phyloP scores from a whole-genome alignment of 2,113 vertebrate species.

The Pelodiscus sinensis region DNA sequence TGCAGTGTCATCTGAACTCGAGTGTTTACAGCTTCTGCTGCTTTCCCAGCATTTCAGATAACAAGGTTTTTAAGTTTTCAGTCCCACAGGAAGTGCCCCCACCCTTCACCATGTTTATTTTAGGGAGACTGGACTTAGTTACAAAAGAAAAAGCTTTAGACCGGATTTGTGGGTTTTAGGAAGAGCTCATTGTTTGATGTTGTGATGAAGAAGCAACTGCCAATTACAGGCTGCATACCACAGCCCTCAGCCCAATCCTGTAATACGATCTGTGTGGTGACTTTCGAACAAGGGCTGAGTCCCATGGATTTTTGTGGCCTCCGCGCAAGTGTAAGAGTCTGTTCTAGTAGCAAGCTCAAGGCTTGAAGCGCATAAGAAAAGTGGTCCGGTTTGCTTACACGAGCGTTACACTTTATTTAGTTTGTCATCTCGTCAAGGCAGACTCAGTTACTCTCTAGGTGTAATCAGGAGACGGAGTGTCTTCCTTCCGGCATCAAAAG shows the following conservation, averaged over 20 bases:
- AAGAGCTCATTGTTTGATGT: background rate
- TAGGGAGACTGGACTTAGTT: background rate
- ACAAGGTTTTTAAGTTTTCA: background rate
- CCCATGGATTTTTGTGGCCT: background rate
- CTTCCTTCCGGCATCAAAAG: background rate
- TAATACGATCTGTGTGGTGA: background rate
- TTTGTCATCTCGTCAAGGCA: background rate
- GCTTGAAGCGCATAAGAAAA: fast-evolving
- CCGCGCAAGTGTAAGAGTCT: background rate
- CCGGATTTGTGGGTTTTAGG: too few relatives aligned
- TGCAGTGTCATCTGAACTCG: background rate
- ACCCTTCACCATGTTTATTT: background rate
- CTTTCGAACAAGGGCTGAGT: background rate
- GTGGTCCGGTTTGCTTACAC: fast-evolving
- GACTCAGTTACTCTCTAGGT: background rate
- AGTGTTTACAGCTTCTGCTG: fast-evolving
- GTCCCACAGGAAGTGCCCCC: background rate
- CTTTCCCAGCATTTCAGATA: background rate
- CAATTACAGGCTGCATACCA: too few relatives aligned
- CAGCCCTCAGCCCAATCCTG: background rate
- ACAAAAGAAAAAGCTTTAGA: background rate
- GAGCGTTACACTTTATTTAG: background rate
- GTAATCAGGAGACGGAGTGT: background rate
- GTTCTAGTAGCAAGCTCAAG: fast-evolving
- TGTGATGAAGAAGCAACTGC: too few relatives aligned